Base-by-base conservation (phyloP, 2,888 invertebrate genomes). In the Noctua janthe region DNA sequence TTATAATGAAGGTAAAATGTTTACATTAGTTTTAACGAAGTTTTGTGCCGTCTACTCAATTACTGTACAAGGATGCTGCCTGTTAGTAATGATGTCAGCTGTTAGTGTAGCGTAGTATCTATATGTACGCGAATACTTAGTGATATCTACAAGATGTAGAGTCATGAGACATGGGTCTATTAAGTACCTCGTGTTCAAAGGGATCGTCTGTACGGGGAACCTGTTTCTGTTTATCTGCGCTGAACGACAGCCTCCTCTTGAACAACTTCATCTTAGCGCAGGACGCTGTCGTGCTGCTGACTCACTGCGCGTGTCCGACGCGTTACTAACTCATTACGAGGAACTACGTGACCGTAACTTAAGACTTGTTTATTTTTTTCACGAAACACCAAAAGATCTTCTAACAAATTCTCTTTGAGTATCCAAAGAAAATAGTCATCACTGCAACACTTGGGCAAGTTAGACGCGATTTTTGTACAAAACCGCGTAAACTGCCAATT, bases 211-310 rank as follows among this genome's bases (percentile, higher is more conserved):
- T 92, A 87, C 91, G 94, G 83, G 95, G 92, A 94, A 94, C 95
- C 90, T 93, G 96, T 96, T 96, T 96, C 92, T 95, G 96, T 95
- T 97, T 97, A 94, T 97, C 97, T 93, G 94, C 93, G 91, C 95
- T 96, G 94, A 96, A 95, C 90, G 96, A 97, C 93, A 96, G 94
- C 93, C 95, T 96, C 94, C 97, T 95, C 95, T 95, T 97, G 95
- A 97, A 97, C 94, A 97, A 94, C 94, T 97, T 97, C 97, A 97
- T 97, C 93, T 94, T 92, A 90, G 86, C 87, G 89, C 87, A 88
- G 89, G 90, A 85, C 85, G 90, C 89, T 89, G 91, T 88, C 90
- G 92, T 81, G 81, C 77, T 80, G 85, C 91, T 86, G 91, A 90
- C 88, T 93, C 94, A 93, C 93, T 91, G 92, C 87, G 90, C 90